phyloP scores from a whole-genome alignment of 2,888 invertebrate species.

The Scotopteryx bipunctaria region DNA sequence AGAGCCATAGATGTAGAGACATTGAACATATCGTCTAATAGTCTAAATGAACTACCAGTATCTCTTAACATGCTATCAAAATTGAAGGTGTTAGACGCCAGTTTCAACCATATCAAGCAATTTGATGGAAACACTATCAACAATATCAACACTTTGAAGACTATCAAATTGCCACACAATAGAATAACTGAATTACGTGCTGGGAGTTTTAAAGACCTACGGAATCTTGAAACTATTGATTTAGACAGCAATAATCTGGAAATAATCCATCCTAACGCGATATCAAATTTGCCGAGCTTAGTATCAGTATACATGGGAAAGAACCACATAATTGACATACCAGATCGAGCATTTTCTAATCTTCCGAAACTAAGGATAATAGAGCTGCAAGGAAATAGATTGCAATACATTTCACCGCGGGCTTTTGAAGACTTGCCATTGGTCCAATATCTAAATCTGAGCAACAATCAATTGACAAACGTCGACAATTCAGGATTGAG shows the following conservation, averaged over 20 bases:
- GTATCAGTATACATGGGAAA: constrained; percentile 87
- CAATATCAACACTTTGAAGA: constrained; percentile 86
- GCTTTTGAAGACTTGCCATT: constrained; percentile 91
- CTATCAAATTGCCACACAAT: constrained; percentile 89
- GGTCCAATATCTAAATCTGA: constrained; percentile 91
- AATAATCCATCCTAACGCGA: constrained; percentile 88
- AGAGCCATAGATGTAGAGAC: constrained; percentile 87
- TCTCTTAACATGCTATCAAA: constrained; percentile 87
- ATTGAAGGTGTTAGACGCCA: constrained; percentile 89
- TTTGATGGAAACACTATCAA: constrained; percentile 88
- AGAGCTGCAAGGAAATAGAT: constrained; percentile 91
- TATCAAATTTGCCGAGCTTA: constrained; percentile 87
- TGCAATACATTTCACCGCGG: constrained; percentile 87
- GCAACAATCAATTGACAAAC: constrained; percentile 89
- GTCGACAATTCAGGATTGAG: constrained; percentile 90
- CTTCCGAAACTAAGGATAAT: constrained; percentile 88
- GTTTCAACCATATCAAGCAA: constrained; percentile 88
- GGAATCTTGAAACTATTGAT: constrained; percentile 88
- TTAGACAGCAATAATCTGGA: constrained; percentile 92
- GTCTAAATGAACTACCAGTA: constrained; percentile 87
- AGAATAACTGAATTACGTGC: constrained; percentile 87
- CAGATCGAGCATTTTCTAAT: constrained; percentile 89
- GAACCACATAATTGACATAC: constrained; percentile 89
- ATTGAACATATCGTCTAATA: constrained; percentile 91
- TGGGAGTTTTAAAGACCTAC: constrained; percentile 88